phyloP scores from a whole-genome alignment of 2,797 vertebrate species.

The Pseudochirops corinnae region DNA sequence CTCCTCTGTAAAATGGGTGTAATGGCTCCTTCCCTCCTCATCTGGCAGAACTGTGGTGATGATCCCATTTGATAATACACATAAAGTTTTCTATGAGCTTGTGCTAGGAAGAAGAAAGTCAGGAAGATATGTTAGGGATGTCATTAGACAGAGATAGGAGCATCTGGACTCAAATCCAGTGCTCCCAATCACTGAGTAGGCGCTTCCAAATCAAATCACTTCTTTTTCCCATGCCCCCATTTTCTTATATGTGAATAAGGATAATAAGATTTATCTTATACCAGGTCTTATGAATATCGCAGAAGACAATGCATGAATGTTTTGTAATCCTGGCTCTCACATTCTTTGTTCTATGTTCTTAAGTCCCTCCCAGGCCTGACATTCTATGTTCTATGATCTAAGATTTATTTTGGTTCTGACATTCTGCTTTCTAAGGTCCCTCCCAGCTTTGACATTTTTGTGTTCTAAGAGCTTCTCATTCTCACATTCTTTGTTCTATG shows the following conservation, averaged over 20 bases:
- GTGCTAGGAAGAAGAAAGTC: neutral
- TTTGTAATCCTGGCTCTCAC: neutral
- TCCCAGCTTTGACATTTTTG: neutral
- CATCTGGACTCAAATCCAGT: neutral
- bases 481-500: neutral
- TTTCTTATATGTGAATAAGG: neutral
- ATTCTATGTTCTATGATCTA: neutral
- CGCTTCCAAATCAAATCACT: neutral
- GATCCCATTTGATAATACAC: neutral
- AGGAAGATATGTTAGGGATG: neutral
- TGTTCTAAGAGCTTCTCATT: neutral
- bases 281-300: neutral
- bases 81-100: neutral
- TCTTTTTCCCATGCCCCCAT: neutral
- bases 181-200: neutral
- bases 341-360: neutral
- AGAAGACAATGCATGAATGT: neutral
- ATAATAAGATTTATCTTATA: neutral
- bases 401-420: neutral
- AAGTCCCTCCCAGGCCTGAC: neutral
- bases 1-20: neutral
- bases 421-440: neutral
- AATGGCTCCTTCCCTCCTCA: neutral
- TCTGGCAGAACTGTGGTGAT: neutral
- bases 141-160: neutral